phyloP scores from a whole-genome alignment of 1,140 invertebrate genomes.

The Meloidogyne floridensis region DNA sequence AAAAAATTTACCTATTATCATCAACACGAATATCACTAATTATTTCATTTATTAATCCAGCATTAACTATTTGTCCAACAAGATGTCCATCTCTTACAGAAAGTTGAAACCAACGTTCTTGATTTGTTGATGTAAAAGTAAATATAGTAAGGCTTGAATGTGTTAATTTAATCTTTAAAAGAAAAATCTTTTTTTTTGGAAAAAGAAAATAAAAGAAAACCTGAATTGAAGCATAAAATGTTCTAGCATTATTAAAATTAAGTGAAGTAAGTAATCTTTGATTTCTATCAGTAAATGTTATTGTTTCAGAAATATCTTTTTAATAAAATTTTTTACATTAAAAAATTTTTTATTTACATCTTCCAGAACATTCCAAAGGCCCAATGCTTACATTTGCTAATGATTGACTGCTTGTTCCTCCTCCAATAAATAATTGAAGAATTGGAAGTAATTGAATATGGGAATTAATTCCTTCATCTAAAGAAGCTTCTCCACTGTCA shows the following conservation, averaged over 20 bases:
- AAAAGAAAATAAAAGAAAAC: conserved; percentile 39
- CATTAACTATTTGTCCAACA: conserved; percentile 56
- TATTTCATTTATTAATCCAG: conserved; percentile 51
- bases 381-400: conserved; percentile 58
- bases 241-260: conserved; percentile 8
- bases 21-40: conserved; percentile 44
- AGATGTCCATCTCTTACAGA: conserved; percentile 59
- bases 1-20: conserved; percentile 35
- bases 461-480: conserved; percentile 60
- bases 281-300: conserved; percentile 64
- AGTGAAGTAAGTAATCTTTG: conserved; percentile 55
- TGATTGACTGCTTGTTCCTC: conserved; percentile 35
- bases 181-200: not conserved
- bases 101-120: conserved; percentile 63
- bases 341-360: conserved; percentile 41
- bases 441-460: conserved; percentile 62
- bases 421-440: conserved; percentile 63
- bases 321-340: not conserved
- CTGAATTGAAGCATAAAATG: conserved; percentile 53
- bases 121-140: conserved; percentile 59
- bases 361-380: conserved; percentile 51
- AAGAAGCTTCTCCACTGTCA: conserved; percentile 58
- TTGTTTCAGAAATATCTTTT: conserved; percentile 59
- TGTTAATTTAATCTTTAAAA: conserved; percentile 52
- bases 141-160: conserved; percentile 63